Evolutionary conservation across 2,113 vertebrate species (phyloP).

Genomic region (Nymphicus hollandicus): DNA sequence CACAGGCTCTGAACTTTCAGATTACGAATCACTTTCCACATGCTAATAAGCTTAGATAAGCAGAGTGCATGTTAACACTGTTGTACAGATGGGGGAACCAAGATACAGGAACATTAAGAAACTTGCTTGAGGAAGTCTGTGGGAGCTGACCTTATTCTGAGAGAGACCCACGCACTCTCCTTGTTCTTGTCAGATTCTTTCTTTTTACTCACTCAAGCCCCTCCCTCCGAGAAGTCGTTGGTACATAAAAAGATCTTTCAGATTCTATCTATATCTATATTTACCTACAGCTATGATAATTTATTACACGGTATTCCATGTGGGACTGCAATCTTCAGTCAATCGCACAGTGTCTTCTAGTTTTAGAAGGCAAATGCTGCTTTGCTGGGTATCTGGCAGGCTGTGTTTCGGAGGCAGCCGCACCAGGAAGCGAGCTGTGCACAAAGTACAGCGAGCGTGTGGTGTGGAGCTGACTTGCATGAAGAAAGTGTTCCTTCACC

Average conservation of each 20-base stretch:
- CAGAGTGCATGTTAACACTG: conserved; percentile 27
- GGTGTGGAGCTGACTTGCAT: conserved; percentile 59
- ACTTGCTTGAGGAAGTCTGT: conserved; percentile 58
- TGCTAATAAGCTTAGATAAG: conserved; percentile 51
- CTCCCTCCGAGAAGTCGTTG: not conserved
- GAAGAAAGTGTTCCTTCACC: conserved; percentile 49
- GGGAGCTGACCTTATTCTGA: conserved; percentile 55
- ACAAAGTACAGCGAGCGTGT: conserved; percentile 48
- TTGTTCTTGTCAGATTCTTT: conserved; percentile 45
- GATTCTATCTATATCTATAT: conserved; percentile 43
- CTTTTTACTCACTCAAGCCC: not conserved
- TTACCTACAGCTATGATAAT: conserved; percentile 32
- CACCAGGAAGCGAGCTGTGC: conserved; percentile 58
- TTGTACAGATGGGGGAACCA: conserved; percentile 51
- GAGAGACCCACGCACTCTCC: conserved; percentile 59
- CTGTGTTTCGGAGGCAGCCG: conserved; percentile 18
- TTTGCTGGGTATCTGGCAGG: conserved; percentile 50
- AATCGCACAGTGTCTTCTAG: conserved; percentile 17
- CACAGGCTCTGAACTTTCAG: not conserved
- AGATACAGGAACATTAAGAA: conserved; percentile 22
- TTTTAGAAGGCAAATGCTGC: conserved; percentile 45
- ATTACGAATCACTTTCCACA: conserved; percentile 14
- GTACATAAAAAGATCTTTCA: conserved; percentile 35
- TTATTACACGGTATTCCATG: conserved; percentile 1
- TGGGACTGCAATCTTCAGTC: conserved; percentile 53